Base-by-base conservation (phyloP, 2,113 vertebrate genomes). In the Plecotus auritus region DNA sequence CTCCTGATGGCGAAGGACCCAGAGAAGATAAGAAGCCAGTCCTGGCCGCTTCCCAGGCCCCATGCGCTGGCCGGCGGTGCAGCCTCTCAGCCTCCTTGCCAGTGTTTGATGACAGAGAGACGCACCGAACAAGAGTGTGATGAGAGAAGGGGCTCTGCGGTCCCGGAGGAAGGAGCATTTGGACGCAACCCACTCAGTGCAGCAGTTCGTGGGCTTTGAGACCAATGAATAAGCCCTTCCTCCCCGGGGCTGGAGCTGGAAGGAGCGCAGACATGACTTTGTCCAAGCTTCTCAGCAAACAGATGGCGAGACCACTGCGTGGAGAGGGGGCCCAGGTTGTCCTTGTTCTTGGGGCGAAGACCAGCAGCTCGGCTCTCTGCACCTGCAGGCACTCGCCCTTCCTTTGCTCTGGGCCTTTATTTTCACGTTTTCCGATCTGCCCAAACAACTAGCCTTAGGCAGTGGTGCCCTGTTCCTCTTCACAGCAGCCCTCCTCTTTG, bases 51-150 rank as follows among this genome's bases (percentile, higher is more conserved):
- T 87, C 40, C 51, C 7, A 54, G 82, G 30, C 20, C 28, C n/a
- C 17, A 11, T 40, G 37, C 42, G 47, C 47, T 54, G 30, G 61
- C n/a, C 16, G 0, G 0, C 23, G 83, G 82, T 64, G 72, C 86
- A 66, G 82, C 78, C 30, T 92, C 85, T 93, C 86, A 93, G 32
- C 56, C 40, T 85, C 74, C 95, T 56, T 88, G 96, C 35, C 80
- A 92, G 42, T 88, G 49, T 92, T 91, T 94, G 83, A 69, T 84
- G 85, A 13, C 77, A 83, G 0, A 74, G 90, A 95, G 35, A n/a
- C 73, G 66, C 86, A 16, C 13, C 83, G 32, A 91, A 84, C 45
- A 92, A 82, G 28, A 4, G 5, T 85, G 23, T 92, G 95, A 96
- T 94, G 95, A 76, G 26, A 93, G 88, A 59, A 78, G 77, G 80